phyloP scores from a whole-genome alignment of 2,797 vertebrate species.

The Amblyopsis hoosieri region DNA sequence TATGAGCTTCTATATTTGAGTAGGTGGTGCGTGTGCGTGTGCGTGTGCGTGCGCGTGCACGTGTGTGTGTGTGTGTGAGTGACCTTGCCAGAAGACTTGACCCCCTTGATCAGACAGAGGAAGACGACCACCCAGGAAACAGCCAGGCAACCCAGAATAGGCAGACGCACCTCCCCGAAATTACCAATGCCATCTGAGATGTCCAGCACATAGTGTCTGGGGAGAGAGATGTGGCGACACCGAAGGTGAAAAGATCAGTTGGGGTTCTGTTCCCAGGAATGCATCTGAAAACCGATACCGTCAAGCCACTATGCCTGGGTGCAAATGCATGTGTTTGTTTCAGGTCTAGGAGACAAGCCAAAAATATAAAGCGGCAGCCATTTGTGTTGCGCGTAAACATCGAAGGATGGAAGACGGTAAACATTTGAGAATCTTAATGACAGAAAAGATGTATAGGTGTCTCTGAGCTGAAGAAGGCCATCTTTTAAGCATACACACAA shows the following conservation, averaged over 20 bases:
- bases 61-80: conserved; percentile 18
- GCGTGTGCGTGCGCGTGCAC: neutral
- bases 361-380: too few species aligned
- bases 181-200: conserved; percentile 93
- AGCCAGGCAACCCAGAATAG: conserved; percentile 92
- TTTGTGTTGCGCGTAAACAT: too few species aligned
- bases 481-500: conserved; percentile 18
- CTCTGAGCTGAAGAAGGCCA: conserved; percentile 6
- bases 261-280: neutral
- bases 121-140: conserved; percentile 96
- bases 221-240: neutral
- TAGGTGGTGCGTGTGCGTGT: neutral
- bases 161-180: conserved; percentile 92
- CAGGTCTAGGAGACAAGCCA: too few species aligned
- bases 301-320: too few species aligned
- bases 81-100: conserved; percentile 98
- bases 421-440: neutral
- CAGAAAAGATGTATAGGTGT: conserved; percentile 7
- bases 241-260: neutral
- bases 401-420: neutral
- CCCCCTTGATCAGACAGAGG: conserved; percentile 95
- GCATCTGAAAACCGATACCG: neutral
- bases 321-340: too few species aligned
- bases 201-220: conserved; percentile 90
- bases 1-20: neutral